Evolutionary conservation across 2,113 vertebrate genomes (phyloP).

Genomic region (Vombatus ursinus): DNA sequence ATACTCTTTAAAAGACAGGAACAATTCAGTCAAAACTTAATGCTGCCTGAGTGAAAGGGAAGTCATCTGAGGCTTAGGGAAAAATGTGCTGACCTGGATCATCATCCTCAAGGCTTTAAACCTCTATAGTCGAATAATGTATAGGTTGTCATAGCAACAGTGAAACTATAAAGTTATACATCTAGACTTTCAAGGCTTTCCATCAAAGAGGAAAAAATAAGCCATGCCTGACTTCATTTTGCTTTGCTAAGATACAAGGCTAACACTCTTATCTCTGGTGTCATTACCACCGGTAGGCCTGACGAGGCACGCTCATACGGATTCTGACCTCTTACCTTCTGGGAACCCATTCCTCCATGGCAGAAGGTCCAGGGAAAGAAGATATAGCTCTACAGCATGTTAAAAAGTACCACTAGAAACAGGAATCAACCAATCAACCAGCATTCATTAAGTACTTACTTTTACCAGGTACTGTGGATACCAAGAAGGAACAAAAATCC

Average conservation of each 20-base stretch:
- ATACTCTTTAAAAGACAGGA: constrained; percentile 65
- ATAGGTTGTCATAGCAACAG: constrained; percentile 75
- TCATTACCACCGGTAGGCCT: background rate
- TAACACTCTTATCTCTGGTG: constrained; percentile 12
- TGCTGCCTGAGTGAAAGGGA: constrained; percentile 65
- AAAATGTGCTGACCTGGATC: constrained; percentile 64
- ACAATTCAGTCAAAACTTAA: constrained; percentile 55
- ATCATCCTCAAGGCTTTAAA: constrained; percentile 69
- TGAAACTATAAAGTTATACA: constrained; percentile 59
- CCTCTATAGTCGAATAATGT: constrained; percentile 58
- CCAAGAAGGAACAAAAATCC: background rate
- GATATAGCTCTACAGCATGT: background rate
- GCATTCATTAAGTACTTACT: background rate
- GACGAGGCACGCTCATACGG: background rate
- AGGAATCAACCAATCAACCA: background rate
- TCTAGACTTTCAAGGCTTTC: constrained; percentile 67
- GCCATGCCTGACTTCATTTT: constrained; percentile 46
- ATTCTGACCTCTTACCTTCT: background rate
- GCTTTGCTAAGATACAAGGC: constrained; percentile 44
- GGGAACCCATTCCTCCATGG: background rate
- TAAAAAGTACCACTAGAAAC: background rate
- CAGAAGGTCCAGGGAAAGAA: background rate
- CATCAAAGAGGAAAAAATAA: constrained; percentile 59
- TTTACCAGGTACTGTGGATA: background rate
- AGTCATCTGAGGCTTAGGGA: constrained; percentile 66